These are phyloP conservation scores for Drosophila histrio DNA, from an alignment of 2,888 invertebrate species.

Conservation along the genomic window DNA sequence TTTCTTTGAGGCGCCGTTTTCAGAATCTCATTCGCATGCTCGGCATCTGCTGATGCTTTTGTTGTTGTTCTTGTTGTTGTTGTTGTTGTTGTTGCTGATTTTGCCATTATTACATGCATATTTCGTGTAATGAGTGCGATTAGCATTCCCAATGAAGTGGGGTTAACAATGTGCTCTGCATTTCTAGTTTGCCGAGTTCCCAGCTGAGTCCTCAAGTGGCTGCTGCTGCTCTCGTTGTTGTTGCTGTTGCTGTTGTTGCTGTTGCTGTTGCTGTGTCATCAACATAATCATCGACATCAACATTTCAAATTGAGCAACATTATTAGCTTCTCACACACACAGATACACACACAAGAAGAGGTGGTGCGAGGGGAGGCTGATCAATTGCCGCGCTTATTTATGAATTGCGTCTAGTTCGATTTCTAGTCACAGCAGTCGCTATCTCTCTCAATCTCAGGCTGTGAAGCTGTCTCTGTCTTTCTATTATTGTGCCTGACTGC, in stretches of 20 bases:
- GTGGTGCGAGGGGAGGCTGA: slow-evolving; percentile 36
- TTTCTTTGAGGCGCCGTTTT: background rate
- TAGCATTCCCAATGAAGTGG: slow-evolving; percentile 79
- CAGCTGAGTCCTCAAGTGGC: slow-evolving; percentile 29
- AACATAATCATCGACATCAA: slow-evolving; percentile 74
- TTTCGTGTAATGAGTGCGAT: slow-evolving; percentile 79
- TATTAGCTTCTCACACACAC: slow-evolving; percentile 50
- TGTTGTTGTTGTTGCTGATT: slow-evolving; percentile 55
- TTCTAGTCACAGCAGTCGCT: slow-evolving; percentile 14
- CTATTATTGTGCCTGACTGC: slow-evolving; percentile 4
- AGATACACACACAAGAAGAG: background rate
- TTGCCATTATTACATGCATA: slow-evolving; percentile 78
- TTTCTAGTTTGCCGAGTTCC: slow-evolving; percentile 48
- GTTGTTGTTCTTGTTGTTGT: slow-evolving; percentile 27
- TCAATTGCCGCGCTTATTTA: slow-evolving; percentile 58
- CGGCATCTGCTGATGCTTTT: slow-evolving; percentile 14
- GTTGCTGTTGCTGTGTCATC: slow-evolving; percentile 59
- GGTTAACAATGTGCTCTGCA: slow-evolving; percentile 78
- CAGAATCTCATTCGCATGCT: slow-evolving; percentile 40
- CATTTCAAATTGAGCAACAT: slow-evolving; percentile 72
- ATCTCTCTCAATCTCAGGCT: background rate
- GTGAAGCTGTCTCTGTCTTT: background rate
- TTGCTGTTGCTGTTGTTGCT: slow-evolving; percentile 33
- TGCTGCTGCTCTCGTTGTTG: slow-evolving; percentile 13
- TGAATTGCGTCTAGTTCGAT: slow-evolving; percentile 35